Conservation (phyloP, 2,888 invertebrate species). For the Diarsia mendica region DNA sequence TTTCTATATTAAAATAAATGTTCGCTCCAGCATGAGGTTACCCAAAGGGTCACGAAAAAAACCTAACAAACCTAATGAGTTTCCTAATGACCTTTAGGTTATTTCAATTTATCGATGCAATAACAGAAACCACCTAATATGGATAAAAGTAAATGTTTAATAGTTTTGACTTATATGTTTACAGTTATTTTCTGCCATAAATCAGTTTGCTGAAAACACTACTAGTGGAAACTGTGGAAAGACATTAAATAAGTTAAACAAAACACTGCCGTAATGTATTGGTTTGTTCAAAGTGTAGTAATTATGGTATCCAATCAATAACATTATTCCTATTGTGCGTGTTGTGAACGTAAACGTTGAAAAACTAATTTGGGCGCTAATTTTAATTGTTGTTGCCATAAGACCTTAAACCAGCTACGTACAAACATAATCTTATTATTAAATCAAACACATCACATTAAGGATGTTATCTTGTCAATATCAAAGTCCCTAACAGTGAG, state of each 20-base stretch:
- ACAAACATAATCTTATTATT: constrained; percentile 90
- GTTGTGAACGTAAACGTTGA: constrained; percentile 3
- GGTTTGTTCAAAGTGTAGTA: background rate
- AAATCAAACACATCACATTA: constrained; percentile 91
- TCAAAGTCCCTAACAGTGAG: constrained; percentile 90
- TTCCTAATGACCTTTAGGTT: too few relatives aligned
- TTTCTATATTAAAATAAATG: too few relatives aligned
- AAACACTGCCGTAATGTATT: background rate
- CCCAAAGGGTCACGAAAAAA: too few relatives aligned
- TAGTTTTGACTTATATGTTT: background rate
- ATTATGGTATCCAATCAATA: constrained; percentile 8
- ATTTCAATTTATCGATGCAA: too few relatives aligned
- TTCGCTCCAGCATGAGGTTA: too few relatives aligned
- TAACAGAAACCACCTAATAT: too few relatives aligned
- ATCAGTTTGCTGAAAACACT: background rate
- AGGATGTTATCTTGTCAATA: constrained; percentile 91
- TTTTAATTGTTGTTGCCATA: constrained; percentile 82
- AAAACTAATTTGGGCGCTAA: constrained; percentile 65
- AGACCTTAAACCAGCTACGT: constrained; percentile 78
- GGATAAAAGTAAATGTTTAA: too few relatives aligned
- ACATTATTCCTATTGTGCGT: constrained; percentile 4
- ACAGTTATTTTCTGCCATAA: background rate
- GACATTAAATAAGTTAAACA: background rate
- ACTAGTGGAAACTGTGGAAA: background rate
- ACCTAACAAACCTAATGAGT: too few relatives aligned